These are phyloP conservation scores for Pelmatolapia mariae DNA, from an alignment of 2,113 vertebrate genomes.

Conservation along the genomic window DNA sequence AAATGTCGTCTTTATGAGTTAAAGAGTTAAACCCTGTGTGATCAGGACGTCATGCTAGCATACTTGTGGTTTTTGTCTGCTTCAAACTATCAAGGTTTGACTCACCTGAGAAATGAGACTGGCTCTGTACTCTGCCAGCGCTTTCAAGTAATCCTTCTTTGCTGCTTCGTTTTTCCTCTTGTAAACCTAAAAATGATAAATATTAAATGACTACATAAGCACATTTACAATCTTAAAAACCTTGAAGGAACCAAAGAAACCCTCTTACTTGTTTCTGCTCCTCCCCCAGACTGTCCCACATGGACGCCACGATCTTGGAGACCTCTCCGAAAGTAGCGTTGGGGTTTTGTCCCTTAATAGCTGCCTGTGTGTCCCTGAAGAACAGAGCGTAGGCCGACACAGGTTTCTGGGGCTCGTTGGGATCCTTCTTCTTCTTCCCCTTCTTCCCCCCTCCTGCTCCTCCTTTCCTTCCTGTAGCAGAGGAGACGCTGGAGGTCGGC, in stretches of 20 bases:
- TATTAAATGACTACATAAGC: neutral
- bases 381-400: slow-evolving; percentile 89
- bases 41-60: neutral
- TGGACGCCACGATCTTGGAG: slow-evolving; percentile 90
- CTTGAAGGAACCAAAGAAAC: neutral
- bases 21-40: neutral
- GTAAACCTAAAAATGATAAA: slow-evolving; percentile 74
- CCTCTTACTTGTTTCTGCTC: slow-evolving; percentile 86
- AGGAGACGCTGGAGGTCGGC: slow-evolving; percentile 31
- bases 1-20: neutral
- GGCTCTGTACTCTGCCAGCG: slow-evolving; percentile 79
- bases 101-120: slow-evolving; percentile 78
- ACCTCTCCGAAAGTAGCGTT: slow-evolving; percentile 89
- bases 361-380: slow-evolving; percentile 89
- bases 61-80: neutral
- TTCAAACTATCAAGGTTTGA: neutral
- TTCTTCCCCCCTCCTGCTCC: slow-evolving; percentile 56
- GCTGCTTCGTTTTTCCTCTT: slow-evolving; percentile 87
- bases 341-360: slow-evolving; percentile 91
- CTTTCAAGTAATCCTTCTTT: slow-evolving; percentile 86
- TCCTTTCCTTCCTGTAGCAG: slow-evolving; percentile 54
- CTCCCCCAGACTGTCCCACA: slow-evolving; percentile 93
- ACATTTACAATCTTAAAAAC: neutral
- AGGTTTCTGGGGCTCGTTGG: slow-evolving; percentile 86
- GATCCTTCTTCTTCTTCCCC: slow-evolving; percentile 79